phyloP scores from a whole-genome alignment of 2,888 invertebrate species.

The Protula sp. region DNA sequence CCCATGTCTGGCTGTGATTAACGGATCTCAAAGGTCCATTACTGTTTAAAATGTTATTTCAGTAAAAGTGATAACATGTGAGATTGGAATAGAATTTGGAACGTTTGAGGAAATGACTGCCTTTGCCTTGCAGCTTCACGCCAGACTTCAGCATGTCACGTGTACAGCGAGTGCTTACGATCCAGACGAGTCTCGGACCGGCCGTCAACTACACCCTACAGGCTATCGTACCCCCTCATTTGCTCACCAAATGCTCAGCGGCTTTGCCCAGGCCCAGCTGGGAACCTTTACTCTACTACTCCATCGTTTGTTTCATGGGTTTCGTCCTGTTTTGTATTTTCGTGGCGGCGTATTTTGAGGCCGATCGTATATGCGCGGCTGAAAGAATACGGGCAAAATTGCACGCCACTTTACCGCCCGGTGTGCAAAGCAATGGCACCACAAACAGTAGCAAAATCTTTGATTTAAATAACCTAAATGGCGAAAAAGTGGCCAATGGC shows the following conservation, averaged over 20 bases:
- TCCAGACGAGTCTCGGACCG: slow-evolving; percentile 50
- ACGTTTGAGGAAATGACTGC: no score
- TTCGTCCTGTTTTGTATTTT: slow-evolving; percentile 64
- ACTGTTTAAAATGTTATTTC: no score
- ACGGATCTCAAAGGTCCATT: no score
- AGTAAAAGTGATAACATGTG: no score
- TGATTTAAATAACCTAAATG: no score
- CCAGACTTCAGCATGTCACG: slow-evolving; percentile 79
- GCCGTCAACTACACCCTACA: slow-evolving; percentile 66
- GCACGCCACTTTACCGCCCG: no score
- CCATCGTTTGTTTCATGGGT: slow-evolving; percentile 51
- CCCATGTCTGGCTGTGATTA: no score
- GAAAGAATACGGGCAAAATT: slow-evolving; percentile 41
- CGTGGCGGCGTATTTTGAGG: slow-evolving; percentile 68
- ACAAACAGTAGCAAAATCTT: no score
- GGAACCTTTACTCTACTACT: slow-evolving; percentile 68
- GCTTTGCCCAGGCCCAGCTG: slow-evolving; percentile 70
- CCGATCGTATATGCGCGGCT: slow-evolving; percentile 63
- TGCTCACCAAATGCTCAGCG: slow-evolving; percentile 66
- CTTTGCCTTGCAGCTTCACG: slow-evolving; percentile 65
- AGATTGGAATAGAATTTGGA: no score
- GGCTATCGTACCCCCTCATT: slow-evolving; percentile 64
- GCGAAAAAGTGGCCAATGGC: no score
- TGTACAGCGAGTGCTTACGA: slow-evolving; percentile 59
- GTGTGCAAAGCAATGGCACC: no score